Base-by-base conservation (phyloP, 2,888 invertebrate genomes). In the Molorchus minor region DNA sequence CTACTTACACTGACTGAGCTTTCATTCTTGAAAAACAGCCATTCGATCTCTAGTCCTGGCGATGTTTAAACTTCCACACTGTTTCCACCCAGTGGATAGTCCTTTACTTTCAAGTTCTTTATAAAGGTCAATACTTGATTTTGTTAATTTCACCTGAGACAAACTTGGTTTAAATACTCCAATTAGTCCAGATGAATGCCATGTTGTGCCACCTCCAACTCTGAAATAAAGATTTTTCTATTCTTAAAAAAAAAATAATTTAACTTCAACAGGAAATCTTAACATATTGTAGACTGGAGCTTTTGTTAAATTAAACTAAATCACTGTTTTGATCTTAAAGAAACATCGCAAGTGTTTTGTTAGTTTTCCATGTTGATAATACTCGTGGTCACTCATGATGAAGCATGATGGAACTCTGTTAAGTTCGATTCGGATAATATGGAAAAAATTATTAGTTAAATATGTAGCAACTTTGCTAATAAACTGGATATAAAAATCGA, bases 1-100 rank as follows among this genome's bases (percentile, higher is more conserved):
- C n/a, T 20, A 58, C 86, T 81, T 85, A 92, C 91, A 89, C 85
- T 58, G 93, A 90, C 77, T 92, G 91, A 3, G 94, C 91, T 78
- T 92, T 93, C 92, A 90, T 92, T 76, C 92, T 85, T 70, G 83
- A 73, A 91, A 94, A 2, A 89, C 86, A 0, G 88, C 91, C 91
- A 94, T 91, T 35, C 96, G 84, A 79, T 96, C 95, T 73, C 89
- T 86, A 0, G 90, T 92, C 60, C 94, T 84, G 0, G 95, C 96
- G 30, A 97, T 79, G 62, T 93, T 89, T 15, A 97, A 81, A 65
- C 95, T 95, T 0, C 96, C 96, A 77, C 94, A 94, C 77, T 93
- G 89, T 72, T 94, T 94, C 93, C 94, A 96, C 0, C 96, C 94
- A 0, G 93, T 93, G 15, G 88, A 80, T 21, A 89, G 82, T 1